phyloP scores from a whole-genome alignment of 2,888 invertebrate genomes.

The Nudaria mundana region DNA sequence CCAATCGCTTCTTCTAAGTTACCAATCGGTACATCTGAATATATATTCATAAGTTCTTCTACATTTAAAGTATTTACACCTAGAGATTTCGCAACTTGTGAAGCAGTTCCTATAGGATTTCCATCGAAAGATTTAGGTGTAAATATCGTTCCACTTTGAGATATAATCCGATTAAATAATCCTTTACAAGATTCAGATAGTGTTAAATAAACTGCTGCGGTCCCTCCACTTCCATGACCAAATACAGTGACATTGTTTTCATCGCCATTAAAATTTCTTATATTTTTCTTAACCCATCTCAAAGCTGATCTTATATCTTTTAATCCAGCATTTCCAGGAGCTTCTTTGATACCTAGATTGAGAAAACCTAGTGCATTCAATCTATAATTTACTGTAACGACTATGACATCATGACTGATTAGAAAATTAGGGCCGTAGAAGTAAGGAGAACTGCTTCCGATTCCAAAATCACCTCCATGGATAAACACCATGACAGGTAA shows the following conservation, averaged over 20 bases:
- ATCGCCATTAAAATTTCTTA: slow-evolving; percentile 61
- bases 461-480: slow-evolving; percentile 75
- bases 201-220: slow-evolving; percentile 64
- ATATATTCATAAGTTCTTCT: slow-evolving; percentile 51
- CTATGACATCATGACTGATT: slow-evolving; percentile 59
- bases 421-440: slow-evolving; percentile 74
- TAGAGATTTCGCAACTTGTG: slow-evolving; percentile 63
- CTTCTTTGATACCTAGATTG: slow-evolving; percentile 60
- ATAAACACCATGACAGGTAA: slow-evolving; percentile 72
- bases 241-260: slow-evolving; percentile 69
- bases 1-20: slow-evolving; percentile 65
- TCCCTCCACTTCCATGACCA: slow-evolving; percentile 71
- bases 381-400: slow-evolving; percentile 76
- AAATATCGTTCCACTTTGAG: slow-evolving; percentile 64
- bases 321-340: slow-evolving; percentile 73
- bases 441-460: slow-evolving; percentile 63
- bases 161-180: slow-evolving; percentile 64
- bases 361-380: slow-evolving; percentile 72
- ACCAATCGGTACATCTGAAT: slow-evolving; percentile 46
- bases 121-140: slow-evolving; percentile 60
- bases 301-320: slow-evolving; percentile 72
- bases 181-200: slow-evolving; percentile 65
- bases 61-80: slow-evolving; percentile 52
- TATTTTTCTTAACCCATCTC: slow-evolving; percentile 68
- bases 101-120: slow-evolving; percentile 56